Evolutionary conservation across 2,797 vertebrate species (phyloP).

Genomic region (Gymnoscopelus braueri): DNA sequence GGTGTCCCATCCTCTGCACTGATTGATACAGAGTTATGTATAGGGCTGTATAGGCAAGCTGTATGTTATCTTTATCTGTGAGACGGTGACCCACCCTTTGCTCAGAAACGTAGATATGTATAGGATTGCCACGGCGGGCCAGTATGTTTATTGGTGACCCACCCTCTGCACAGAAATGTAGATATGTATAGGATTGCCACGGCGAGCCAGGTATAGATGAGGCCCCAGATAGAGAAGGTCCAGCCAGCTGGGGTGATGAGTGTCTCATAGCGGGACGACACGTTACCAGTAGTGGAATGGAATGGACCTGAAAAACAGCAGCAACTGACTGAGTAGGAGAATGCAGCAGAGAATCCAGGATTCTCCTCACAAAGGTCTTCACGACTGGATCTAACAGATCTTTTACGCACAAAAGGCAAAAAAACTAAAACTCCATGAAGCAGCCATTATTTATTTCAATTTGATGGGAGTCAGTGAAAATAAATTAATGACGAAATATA

Average conservation of each 20-base stretch:
- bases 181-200: conserved; percentile 76
- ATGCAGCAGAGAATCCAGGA: background rate
- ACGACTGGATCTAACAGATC: background rate
- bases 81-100: conserved; percentile 65
- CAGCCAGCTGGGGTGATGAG: conserved; percentile 80
- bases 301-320: conserved; percentile 66
- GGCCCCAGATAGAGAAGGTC: conserved; percentile 84
- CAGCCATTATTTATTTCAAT: no score
- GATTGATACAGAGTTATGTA: no score
- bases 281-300: conserved; percentile 63
- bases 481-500: no score
- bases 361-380: background rate
- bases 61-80: background rate
- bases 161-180: conserved; percentile 76
- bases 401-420: no score
- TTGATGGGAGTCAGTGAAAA: no score
- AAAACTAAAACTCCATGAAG: no score
- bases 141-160: conserved; percentile 6
- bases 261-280: conserved; percentile 71
- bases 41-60: no score
- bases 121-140: no score
- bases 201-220: conserved; percentile 81
- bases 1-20: no score
- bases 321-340: background rate
- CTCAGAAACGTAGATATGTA: conserved; percentile 35